Evolutionary conservation across 2,113 vertebrate genomes (phyloP).

Genomic region (Cavia porcellus): DNA sequence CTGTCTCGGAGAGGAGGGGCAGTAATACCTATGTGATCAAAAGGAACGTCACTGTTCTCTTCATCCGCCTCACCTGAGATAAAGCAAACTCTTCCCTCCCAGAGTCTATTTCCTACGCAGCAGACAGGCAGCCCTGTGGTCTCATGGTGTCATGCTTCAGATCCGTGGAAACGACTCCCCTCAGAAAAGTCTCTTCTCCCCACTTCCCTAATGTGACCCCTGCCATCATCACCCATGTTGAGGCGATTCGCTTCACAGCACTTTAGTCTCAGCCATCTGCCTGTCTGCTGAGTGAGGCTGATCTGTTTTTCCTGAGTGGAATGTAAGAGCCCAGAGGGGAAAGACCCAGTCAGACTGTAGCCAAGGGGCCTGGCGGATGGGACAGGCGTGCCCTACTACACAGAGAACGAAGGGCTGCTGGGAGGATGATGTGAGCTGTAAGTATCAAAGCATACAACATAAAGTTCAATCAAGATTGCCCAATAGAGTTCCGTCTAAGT

Average conservation of each 20-base stretch:
- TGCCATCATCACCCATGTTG: not conserved
- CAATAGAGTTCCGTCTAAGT: not conserved
- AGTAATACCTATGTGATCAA: not conserved
- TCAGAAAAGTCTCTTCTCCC: not conserved
- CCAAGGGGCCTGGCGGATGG: not conserved
- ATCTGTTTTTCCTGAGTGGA: not conserved
- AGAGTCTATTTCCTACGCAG: not conserved
- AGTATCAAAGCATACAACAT: not conserved
- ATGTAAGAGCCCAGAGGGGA: not conserved
- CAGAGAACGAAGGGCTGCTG: not conserved
- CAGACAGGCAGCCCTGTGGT: not conserved
- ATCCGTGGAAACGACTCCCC: not conserved
- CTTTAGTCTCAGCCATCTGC: not conserved
- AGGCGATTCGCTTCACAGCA: not conserved
- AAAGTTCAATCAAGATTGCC: not conserved
- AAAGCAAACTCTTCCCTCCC: not conserved
- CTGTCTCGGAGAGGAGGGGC: not conserved
- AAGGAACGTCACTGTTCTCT: not conserved
- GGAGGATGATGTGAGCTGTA: not conserved
- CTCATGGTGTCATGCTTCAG: not conserved
- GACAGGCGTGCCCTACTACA: not conserved
- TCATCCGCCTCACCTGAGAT: not conserved
- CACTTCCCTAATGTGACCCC: not conserved
- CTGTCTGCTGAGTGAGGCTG: not conserved
- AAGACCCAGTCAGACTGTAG: not conserved